phyloP scores from a whole-genome alignment of 2,888 invertebrate species.

The Abrostola triplasia region DNA sequence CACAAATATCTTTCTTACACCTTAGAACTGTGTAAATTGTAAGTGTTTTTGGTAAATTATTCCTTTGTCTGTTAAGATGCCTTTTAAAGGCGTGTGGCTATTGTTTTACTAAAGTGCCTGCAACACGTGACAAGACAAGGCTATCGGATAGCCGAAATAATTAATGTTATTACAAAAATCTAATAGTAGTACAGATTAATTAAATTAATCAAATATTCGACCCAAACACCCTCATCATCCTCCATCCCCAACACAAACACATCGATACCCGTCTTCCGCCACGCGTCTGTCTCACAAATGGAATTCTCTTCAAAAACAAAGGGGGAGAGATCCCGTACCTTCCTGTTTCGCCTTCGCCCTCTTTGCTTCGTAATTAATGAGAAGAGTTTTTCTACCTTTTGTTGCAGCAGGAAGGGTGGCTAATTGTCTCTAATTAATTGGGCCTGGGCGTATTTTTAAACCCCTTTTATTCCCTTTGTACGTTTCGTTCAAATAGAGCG shows the following conservation, averaged over 20 bases:
- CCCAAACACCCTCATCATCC: conserved; percentile 9
- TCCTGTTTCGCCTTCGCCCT: conserved; percentile 63
- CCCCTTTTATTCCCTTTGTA: conserved; percentile 77
- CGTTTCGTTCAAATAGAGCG: conserved; percentile 63
- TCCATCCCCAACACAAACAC: conserved; percentile 31
- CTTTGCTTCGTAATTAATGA: conserved; percentile 81
- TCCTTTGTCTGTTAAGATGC: too few relatives aligned
- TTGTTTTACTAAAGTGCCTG: too few relatives aligned
- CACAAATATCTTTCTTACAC: too few relatives aligned
- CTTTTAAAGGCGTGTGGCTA: too few relatives aligned
- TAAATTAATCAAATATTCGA: background rate
- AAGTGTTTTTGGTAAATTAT: too few relatives aligned
- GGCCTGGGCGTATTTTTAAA: conserved; percentile 81
- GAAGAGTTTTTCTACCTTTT: conserved; percentile 86
- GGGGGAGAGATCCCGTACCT: conserved; percentile 69
- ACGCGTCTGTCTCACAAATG: conserved; percentile 66
- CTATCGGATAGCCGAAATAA: too few relatives aligned
- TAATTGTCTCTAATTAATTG: conserved; percentile 88
- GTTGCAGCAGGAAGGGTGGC: conserved; percentile 82
- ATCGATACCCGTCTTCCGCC: conserved; percentile 43
- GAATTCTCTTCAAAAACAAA: conserved; percentile 64
- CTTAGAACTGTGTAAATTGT: too few relatives aligned
- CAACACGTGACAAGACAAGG: too few relatives aligned
- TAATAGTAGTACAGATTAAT: too few relatives aligned
- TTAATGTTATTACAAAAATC: too few relatives aligned